A percentile compares a stretch with the other conserved stretches of the same genome.
These are phyloP conservation scores for Ormyrus rosae DNA, from an alignment of 2,888 invertebrate species.

Conservation along the genomic window DNA sequence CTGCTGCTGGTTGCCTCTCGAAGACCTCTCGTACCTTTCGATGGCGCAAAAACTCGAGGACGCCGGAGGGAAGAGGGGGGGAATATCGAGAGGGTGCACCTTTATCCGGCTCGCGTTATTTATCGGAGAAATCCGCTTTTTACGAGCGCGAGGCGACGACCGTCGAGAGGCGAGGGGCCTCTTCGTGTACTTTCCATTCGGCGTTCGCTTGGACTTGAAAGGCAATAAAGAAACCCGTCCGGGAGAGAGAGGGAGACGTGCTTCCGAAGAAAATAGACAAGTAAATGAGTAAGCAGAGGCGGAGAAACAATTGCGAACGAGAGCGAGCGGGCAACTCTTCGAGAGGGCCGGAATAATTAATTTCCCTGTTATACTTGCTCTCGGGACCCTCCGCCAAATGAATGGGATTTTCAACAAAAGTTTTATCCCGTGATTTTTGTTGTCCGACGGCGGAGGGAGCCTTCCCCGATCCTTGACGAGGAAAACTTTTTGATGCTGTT, in stretches of 20 bases:
- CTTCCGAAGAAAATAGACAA: neutral
- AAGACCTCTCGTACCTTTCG: too few relatives aligned
- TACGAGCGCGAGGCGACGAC: constrained; percentile 1
- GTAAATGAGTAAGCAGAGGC: neutral
- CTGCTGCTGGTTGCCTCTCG: too few relatives aligned
- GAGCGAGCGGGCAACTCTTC: neutral
- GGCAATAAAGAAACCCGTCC: constrained; percentile 10
- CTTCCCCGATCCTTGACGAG: too few relatives aligned
- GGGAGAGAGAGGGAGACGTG: neutral
- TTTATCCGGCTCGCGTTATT: neutral
- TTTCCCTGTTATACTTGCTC: too few relatives aligned
- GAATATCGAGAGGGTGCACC: neutral
- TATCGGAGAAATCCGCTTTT: constrained; percentile 18
- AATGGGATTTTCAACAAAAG: too few relatives aligned
- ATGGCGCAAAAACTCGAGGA: neutral
- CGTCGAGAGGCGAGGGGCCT: constrained; percentile 47
- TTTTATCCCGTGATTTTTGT: too few relatives aligned
- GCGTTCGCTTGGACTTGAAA: constrained; percentile 23
- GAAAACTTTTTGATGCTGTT: too few relatives aligned
- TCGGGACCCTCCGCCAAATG: too few relatives aligned
- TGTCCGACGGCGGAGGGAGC: too few relatives aligned
- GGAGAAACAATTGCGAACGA: neutral
- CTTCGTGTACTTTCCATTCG: constrained; percentile 25
- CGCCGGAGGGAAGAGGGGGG: constrained; percentile 42
- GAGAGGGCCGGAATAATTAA: too few relatives aligned